Evolutionary conservation across 1,140 invertebrate species (phyloP).

Genomic region (Cardiocondyla obscurior): DNA sequence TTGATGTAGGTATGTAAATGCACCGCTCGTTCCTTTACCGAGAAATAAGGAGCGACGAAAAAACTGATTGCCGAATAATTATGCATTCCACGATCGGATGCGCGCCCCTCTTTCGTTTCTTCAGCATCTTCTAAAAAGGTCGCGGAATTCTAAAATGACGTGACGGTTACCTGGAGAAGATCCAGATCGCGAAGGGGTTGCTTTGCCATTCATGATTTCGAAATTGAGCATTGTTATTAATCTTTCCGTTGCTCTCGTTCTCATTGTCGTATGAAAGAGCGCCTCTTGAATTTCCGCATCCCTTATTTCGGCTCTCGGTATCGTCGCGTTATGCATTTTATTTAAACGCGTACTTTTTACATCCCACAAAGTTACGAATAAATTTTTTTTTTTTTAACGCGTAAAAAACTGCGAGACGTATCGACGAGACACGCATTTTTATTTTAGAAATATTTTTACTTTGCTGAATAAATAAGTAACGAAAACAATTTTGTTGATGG

Average conservation of each 20-base stretch:
- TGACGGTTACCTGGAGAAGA: conserved; percentile 49
- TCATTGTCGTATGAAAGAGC: background rate
- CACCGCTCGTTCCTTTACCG: conserved; percentile 24
- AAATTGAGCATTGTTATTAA: conserved; percentile 39
- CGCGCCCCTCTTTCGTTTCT: conserved; percentile 14
- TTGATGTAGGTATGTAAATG: conserved; percentile 41
- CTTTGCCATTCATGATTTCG: conserved; percentile 24
- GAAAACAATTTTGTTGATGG: too few relatives aligned
- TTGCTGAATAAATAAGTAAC: too few relatives aligned
- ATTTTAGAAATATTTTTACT: background rate
- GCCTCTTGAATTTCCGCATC: background rate
- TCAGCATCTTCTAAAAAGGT: background rate
- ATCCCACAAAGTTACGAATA: background rate
- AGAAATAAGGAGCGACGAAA: conserved; percentile 49
- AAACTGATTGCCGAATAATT: conserved; percentile 66
- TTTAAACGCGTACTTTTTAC: background rate
- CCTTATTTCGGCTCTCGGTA: background rate
- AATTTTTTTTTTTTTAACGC: conserved; percentile 16
- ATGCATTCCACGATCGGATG: conserved; percentile 64
- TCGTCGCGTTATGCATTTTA: background rate
- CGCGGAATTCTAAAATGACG: conserved; percentile 31
- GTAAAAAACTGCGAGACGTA: background rate
- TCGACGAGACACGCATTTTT: background rate
- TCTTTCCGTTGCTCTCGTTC: conserved; percentile 25
- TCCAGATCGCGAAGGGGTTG: conserved; percentile 51